Conservation (phyloP, 2,797 vertebrate species). For the Benthosema pterotum region DNA sequence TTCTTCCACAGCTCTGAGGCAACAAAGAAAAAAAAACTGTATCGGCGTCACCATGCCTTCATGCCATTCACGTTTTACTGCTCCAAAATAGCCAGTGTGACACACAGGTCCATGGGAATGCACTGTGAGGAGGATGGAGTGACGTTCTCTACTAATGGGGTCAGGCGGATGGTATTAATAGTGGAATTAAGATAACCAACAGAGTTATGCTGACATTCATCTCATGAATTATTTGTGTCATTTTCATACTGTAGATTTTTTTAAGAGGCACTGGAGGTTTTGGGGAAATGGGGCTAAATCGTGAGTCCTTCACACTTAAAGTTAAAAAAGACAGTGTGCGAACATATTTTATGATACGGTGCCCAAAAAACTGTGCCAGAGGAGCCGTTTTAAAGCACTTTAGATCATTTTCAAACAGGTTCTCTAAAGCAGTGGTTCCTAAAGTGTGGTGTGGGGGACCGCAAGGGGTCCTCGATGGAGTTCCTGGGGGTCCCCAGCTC, state of each 20-base stretch:
- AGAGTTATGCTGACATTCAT: neutral
- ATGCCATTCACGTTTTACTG: conserved; percentile 44
- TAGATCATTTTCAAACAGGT: conserved; percentile 60
- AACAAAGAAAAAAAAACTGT: conserved; percentile 68
- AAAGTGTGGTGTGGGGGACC: too few species aligned
- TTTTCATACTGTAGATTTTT: neutral
- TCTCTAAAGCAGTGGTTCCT: too few species aligned
- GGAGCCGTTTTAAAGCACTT: conserved; percentile 7
- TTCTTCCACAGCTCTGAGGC: conserved; percentile 59
- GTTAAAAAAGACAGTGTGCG: neutral
- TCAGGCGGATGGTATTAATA: conserved; percentile 35
- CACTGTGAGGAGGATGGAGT: conserved; percentile 7
- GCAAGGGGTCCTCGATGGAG: too few species aligned
- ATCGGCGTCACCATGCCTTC: conserved; percentile 53
- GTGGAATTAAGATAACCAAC: neutral
- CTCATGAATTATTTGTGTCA: neutral
- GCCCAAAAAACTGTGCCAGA: too few species aligned
- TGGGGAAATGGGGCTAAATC: conserved; percentile 1
- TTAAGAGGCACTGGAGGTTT: neutral
- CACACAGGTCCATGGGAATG: conserved; percentile 37
- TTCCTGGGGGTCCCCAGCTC: too few species aligned
- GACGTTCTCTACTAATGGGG: conserved; percentile 25
- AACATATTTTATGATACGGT: too few species aligned
- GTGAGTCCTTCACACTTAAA: conserved; percentile 2
- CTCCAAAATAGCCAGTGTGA: conserved; percentile 35